Evolutionary conservation across 2,888 invertebrate genomes (phyloP).

Genomic region (Thalpophila matura): DNA sequence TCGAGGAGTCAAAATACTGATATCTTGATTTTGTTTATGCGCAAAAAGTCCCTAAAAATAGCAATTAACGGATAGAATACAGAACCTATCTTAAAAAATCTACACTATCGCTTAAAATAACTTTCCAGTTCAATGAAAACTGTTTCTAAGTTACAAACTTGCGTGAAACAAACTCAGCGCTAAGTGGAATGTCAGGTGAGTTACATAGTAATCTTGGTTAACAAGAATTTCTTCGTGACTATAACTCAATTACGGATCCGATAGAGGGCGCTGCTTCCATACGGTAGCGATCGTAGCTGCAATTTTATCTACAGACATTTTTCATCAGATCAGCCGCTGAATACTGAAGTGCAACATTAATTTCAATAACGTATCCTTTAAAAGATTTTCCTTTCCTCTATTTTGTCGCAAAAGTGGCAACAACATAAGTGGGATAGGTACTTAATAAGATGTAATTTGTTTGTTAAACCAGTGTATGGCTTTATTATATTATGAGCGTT

Average conservation of each 20-base stretch:
- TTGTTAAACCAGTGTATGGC: background rate
- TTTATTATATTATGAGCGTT: background rate
- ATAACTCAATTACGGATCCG: constrained; percentile 71
- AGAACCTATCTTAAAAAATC: too few relatives aligned
- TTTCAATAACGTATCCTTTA: constrained; percentile 43
- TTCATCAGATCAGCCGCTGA: constrained; percentile 54
- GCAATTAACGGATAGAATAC: too few relatives aligned
- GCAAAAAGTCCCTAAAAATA: too few relatives aligned
- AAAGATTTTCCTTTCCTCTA: constrained; percentile 3
- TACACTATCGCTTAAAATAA: background rate
- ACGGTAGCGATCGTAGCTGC: constrained; percentile 21
- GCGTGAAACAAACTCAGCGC: constrained; percentile 6
- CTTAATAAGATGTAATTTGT: constrained; percentile 16
- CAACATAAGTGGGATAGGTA: background rate
- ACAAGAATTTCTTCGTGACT: constrained; percentile 59
- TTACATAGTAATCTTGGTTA: constrained; percentile 48
- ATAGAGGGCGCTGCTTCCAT: constrained; percentile 19
- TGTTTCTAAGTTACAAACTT: background rate
- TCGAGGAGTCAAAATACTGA: too few relatives aligned
- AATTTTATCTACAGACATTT: constrained; percentile 63
- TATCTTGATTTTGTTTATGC: too few relatives aligned
- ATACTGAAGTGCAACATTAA: constrained; percentile 44
- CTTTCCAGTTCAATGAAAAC: background rate
- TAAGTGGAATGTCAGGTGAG: constrained; percentile 38
- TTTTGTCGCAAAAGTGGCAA: constrained; percentile 11